Evolutionary conservation across 2,113 vertebrate species (phyloP), one percentile per base, ranked within the genome.

Genomic region (Mirounga angustirostris): DNA sequence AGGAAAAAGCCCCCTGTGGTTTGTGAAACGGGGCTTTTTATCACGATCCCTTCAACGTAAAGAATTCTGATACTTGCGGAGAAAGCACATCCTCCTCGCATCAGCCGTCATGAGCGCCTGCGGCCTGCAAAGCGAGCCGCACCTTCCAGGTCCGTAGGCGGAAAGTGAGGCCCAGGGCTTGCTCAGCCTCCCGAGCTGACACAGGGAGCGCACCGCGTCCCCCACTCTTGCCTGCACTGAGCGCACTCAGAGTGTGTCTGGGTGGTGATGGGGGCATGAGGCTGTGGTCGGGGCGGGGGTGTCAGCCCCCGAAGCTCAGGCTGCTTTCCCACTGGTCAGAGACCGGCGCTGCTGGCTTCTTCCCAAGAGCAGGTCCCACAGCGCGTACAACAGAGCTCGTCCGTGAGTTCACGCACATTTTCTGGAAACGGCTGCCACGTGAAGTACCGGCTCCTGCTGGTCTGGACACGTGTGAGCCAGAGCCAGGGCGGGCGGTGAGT

Each of bases 371-470:
- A 9, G 43, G 16, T 50, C 30, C 11, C 58, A 1, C 30, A 84
- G 19, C 8, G 2, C 11, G 9, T 50, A 36, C 63, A 15, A 22
- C 1, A 0, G 28, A 93, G 43, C 52, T 50, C 15, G 0, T 78
- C 15, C 2, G 0, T 59, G 50, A 69, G 16, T 74, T 71, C 52
- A 10, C 28, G 3, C 50, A 16, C 4, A 0, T 43, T 93, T 65
- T 73, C 11, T 19, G 61, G 40, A 54, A 59, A 16, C 0, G 0
- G 7, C 12, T 5, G 7, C 19, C 33, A 0, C 50, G 22, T 50
- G 5, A 63, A 33, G 58, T 28, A 4, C 9, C 0, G 12, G 10
- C 14, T 52, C 11, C 12, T 30, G 21, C 30, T 84, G 67, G 21
- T 61, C 40, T 74, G 54, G 22, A 19, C 21, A 14, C 4, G 24